These are phyloP conservation scores for Rhagonycha fulva DNA, from an alignment of 2,888 invertebrate genomes.

Conservation along the genomic window DNA sequence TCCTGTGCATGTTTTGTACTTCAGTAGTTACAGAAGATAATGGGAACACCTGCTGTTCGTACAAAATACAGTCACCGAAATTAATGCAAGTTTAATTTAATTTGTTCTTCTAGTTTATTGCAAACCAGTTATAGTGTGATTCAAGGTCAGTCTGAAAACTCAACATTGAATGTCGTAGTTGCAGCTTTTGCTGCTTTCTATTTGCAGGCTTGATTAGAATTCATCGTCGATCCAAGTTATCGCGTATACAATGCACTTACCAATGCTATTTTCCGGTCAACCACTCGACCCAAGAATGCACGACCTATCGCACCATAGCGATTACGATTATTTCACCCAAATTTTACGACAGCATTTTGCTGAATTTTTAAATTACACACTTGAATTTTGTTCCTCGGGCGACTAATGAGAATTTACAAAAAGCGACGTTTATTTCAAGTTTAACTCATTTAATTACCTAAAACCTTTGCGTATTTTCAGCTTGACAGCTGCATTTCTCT, in stretches of 20 bases:
- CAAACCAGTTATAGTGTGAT: constrained; percentile 1
- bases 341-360: background rate
- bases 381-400: background rate
- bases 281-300: constrained; percentile 31
- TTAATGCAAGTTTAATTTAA: constrained; percentile 3
- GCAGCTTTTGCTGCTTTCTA: background rate
- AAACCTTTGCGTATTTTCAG: background rate
- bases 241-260: constrained; percentile 28
- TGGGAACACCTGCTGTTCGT: background rate
- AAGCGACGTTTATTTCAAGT: background rate
- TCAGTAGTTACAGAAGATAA: background rate
- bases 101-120: background rate
- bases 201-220: constrained; percentile 33
- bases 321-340: background rate
- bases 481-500: background rate
- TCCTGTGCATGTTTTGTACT: background rate
- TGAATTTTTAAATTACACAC: constrained; percentile 1
- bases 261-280: constrained; percentile 30
- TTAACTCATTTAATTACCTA: background rate
- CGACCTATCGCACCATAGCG: constrained; percentile 2
- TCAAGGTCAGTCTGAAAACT: constrained; percentile 15
- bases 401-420: background rate
- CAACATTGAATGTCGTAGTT: background rate
- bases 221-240: constrained; percentile 29
- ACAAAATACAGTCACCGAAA: background rate